Conservation (phyloP, 64 coral and sea anemone species). For the Anthopleura sola region DNA sequence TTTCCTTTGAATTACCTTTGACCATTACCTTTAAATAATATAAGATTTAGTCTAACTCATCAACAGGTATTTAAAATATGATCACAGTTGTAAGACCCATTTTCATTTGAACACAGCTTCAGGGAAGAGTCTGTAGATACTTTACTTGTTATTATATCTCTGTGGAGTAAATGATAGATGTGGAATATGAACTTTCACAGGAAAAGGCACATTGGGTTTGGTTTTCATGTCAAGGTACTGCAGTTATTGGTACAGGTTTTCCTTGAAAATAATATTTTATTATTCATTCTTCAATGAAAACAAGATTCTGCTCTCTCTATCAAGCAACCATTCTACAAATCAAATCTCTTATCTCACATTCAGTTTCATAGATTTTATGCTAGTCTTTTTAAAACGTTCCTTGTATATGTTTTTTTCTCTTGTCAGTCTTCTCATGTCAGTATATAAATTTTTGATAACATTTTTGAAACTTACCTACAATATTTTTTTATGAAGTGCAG, state of each 20-base stretch:
- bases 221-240: slow-evolving; percentile 10
- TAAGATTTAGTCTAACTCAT: slow-evolving; percentile 13
- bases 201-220: slow-evolving; percentile 17
- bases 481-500: not conserved
- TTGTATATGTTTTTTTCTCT: too few species aligned
- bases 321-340: not conserved
- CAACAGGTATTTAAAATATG: slow-evolving; percentile 4
- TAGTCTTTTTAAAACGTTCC: too few species aligned
- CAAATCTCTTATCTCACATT: too few species aligned
- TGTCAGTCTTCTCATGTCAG: too few species aligned
- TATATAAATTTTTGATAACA: too few species aligned
- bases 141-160: not conserved
- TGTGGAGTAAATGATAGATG: not conserved
- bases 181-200: slow-evolving; percentile 14
- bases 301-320: not conserved
- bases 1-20: slow-evolving; percentile 8
- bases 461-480: too few species aligned
- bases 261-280: not conserved
- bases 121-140: not conserved
- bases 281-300: not conserved
- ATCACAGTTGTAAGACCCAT: not conserved
- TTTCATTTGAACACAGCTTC: not conserved
- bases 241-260: not conserved
- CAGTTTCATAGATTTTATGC: too few species aligned
- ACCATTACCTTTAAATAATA: slow-evolving; percentile 16